Evolutionary conservation across 2,888 invertebrate genomes (phyloP).

Genomic region (Epirrhoe tristata): DNA sequence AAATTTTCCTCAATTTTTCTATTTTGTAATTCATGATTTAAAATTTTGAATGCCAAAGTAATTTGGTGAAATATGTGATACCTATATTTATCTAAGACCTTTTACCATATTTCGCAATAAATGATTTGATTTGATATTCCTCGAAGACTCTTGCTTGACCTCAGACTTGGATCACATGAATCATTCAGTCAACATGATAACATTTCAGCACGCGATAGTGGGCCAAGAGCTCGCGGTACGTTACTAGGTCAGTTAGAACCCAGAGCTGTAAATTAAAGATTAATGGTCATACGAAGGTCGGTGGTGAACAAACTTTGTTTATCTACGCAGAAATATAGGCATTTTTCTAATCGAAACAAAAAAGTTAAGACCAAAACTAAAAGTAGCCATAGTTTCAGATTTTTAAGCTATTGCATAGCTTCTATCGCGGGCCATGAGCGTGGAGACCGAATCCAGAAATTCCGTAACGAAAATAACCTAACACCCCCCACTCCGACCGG

Average conservation of each 20-base stretch:
- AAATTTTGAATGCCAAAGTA: too few species aligned
- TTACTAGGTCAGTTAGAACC: slow-evolving; percentile 42
- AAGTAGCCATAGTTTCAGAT: too few species aligned
- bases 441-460: too few species aligned
- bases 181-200: slow-evolving; percentile 62
- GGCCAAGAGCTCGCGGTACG: slow-evolving; percentile 54
- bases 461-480: too few species aligned
- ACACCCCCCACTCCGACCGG: too few species aligned
- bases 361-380: neutral
- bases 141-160: neutral
- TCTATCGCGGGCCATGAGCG: too few species aligned
- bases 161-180: slow-evolving; percentile 60
- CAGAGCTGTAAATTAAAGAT: slow-evolving; percentile 33
- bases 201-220: slow-evolving; percentile 57
- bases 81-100: too few species aligned
- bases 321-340: neutral
- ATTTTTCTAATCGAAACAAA: neutral
- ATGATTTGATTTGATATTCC: neutral
- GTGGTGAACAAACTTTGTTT: slow-evolving; percentile 12
- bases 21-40: too few species aligned
- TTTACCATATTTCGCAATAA: too few species aligned
- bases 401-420: too few species aligned
- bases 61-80: too few species aligned
- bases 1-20: too few species aligned
- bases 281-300: slow-evolving; percentile 33